Conservation (phyloP, 2,113 vertebrate genomes). For the Thunnus maccoyii region DNA sequence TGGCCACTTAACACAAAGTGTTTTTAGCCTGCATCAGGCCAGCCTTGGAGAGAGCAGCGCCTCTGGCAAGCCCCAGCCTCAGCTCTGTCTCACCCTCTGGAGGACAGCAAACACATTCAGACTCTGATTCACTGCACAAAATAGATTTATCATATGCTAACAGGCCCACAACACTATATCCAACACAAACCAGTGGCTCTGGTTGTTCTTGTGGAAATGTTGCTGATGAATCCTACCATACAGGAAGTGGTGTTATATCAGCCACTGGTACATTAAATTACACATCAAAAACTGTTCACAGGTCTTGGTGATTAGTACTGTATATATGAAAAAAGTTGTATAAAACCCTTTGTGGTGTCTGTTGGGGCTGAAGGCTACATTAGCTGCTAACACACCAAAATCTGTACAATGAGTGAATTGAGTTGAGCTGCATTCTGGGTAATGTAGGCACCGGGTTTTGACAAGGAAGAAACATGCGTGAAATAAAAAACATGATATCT, state of each 20-base stretch:
- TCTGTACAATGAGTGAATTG: no score
- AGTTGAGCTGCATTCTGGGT: no score
- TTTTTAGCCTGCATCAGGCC: slow-evolving; percentile 50
- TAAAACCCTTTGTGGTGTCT: no score
- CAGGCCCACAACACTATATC: neutral
- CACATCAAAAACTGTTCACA: no score
- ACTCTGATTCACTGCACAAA: slow-evolving; percentile 52
- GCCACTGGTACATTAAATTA: neutral
- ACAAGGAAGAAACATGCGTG: no score
- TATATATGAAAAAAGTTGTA: no score
- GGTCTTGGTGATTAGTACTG: no score
- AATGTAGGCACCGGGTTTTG: no score
- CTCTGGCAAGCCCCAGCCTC: slow-evolving; percentile 47
- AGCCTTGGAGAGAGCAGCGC: slow-evolving; percentile 36
- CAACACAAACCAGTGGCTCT: neutral
- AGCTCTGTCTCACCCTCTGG: slow-evolving; percentile 44
- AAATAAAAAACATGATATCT: no score
- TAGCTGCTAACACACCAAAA: no score
- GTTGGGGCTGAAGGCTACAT: no score
- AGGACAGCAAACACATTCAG: slow-evolving; percentile 57
- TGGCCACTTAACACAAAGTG: slow-evolving; percentile 67
- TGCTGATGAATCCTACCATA: neutral
- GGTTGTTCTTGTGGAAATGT: neutral
- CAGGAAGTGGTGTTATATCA: neutral
- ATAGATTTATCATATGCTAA: slow-evolving; percentile 55